Percentiles rank a stretch among this genome's conserved stretches.
Evolutionary conservation across 2,888 invertebrate species (phyloP).

Genomic region (Panopea generosa): DNA sequence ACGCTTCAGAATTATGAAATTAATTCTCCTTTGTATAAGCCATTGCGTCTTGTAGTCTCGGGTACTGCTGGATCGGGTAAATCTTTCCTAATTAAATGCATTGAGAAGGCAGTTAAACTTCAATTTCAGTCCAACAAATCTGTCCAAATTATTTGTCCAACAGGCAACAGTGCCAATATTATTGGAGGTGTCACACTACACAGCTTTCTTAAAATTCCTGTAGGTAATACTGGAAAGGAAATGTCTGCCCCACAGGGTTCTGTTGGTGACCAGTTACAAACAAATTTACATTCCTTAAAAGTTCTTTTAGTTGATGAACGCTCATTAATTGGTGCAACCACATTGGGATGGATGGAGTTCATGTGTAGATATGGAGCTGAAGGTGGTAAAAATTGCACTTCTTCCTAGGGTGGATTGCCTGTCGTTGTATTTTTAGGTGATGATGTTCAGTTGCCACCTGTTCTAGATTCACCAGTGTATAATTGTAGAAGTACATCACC

Average conservation of each 20-base stretch:
- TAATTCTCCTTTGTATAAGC: conserved; percentile 6
- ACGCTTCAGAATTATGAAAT: conserved; percentile 17
- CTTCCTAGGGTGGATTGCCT: conserved; percentile 38
- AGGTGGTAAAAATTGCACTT: neutral
- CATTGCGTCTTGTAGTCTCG: conserved; percentile 33
- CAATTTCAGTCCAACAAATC: conserved; percentile 18
- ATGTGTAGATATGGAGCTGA: conserved; percentile 21
- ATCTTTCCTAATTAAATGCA: conserved; percentile 42
- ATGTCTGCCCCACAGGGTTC: conserved; percentile 55
- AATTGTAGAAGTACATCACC: conserved; percentile 5
- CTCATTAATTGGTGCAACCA: conserved; percentile 34
- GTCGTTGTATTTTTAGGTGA: conserved; percentile 52
- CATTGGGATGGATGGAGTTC: conserved; percentile 51
- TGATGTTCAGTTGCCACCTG: conserved; percentile 45
- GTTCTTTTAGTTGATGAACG: conserved; percentile 65
- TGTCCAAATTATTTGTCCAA: conserved; percentile 46
- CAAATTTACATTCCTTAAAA: conserved; percentile 48
- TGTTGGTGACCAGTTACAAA: conserved; percentile 45
- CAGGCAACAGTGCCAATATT: conserved; percentile 31
- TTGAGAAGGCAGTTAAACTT: conserved; percentile 18
- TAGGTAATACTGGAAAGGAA: conserved; percentile 29
- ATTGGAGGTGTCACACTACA: conserved; percentile 64
- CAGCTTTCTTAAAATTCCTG: conserved; percentile 62
- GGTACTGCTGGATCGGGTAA: conserved; percentile 53
- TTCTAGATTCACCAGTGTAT: conserved; percentile 29